Evolutionary conservation across 2,113 vertebrate genomes (phyloP), one percentile per base, ranked within the genome.

Genomic region (Aptenodytes patagonicus): DNA sequence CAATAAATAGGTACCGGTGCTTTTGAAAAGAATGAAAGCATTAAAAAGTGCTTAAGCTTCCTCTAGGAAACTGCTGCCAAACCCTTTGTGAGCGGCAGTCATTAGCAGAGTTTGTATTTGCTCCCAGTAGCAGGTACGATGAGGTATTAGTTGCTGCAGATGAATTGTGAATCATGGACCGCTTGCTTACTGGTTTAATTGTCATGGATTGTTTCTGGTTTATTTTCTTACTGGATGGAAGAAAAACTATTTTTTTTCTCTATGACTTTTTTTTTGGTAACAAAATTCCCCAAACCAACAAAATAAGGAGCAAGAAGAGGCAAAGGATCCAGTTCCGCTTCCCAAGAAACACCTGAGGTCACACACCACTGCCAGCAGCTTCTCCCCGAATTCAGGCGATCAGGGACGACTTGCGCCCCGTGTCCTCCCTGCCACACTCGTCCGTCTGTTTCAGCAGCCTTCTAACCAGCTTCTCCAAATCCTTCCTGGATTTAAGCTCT

Each of bases 361-460:
- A 95, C 86, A 73, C 82, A 88, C 69, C 84, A 94, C 91, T 84
- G 88, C 92, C 93, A 86, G 93, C 91, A 94, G 95, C 86, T 90
- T 89, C 68, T 66, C 61, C 73, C 47, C 22, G 0, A 57, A 52
- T 34, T 97, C 96, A 98, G 47, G 98, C 97, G 1, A 98, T 96
- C 70, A 98, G 44, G 2, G 97, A 96, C 5, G 96, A 96, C 87
- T 98, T 99, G 98, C 98, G 98, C 72, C 97, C 86, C 0, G 97
- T 92, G 51, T 99, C 99, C 21, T 99, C 99, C 98, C 99, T 98
- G 73, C 98, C 64, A 52, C 98, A 98, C 71, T 99, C 99, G 3
- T 99, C 99, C 10, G 99, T 99, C 97, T 99, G 99, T 97, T 99
- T 99, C 97, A 99, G 96, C 96, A 99, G 97, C 97, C 99, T 99